A percentile compares a stretch with the other conserved stretches of the same genome.
These are phyloP conservation scores for Rotaria magnacalcarata DNA, from an alignment of 2,888 invertebrate genomes.

Conservation along the genomic window DNA sequence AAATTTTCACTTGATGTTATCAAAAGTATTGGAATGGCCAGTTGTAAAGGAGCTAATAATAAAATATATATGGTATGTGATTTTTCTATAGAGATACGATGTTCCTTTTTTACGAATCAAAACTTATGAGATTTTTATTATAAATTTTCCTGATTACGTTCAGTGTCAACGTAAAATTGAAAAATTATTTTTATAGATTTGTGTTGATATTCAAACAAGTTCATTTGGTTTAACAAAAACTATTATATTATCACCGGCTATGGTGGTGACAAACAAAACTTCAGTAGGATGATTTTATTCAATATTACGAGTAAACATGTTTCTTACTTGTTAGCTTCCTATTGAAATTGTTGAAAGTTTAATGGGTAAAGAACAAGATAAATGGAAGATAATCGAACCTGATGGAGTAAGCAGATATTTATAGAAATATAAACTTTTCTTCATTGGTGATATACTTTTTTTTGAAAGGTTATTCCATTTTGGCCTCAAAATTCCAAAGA, in stretches of 20 bases:
- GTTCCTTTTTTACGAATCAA: too few relatives aligned
- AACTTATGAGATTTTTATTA: constrained; percentile 23
- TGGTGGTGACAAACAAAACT: constrained; percentile 73
- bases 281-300: constrained; percentile 16
- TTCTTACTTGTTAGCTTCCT: constrained; percentile 59
- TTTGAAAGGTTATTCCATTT: constrained; percentile 37
- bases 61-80: constrained; percentile 54
- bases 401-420: not conserved
- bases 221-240: constrained; percentile 89
- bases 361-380: constrained; percentile 46
- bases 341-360: constrained; percentile 73
- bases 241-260: constrained; percentile 88
- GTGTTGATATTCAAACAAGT: constrained; percentile 83
- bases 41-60: constrained; percentile 50
- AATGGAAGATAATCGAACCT: not conserved
- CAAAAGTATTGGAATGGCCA: constrained; percentile 84
- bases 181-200: constrained; percentile 66
- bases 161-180: too few relatives aligned
- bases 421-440: not conserved
- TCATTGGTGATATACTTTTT: not conserved
- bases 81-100: too few relatives aligned
- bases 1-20: constrained; percentile 94
- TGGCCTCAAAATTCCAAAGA: constrained; percentile 40
- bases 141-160: too few relatives aligned
- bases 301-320: constrained; percentile 33